Percentiles rank a stretch among this genome's conserved stretches.
Evolutionary conservation across 2,113 vertebrate species (phyloP).

Genomic region (Pantherophis guttatus): DNA sequence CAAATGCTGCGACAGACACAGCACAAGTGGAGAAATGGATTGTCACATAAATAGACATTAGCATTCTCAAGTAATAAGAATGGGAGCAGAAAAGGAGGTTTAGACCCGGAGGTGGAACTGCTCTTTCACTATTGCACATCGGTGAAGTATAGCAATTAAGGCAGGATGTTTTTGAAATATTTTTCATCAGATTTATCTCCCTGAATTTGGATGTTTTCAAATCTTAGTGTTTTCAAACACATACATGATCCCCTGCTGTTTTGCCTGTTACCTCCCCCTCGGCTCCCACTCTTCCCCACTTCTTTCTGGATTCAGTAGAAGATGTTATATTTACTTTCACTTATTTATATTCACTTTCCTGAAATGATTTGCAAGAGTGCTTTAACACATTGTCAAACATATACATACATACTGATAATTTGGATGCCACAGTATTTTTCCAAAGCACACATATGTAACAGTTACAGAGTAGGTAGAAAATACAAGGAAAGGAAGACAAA

Average conservation of each 20-base stretch:
- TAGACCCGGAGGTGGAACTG: slow-evolving; percentile 6
- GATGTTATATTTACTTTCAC: not conserved
- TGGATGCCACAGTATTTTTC: not conserved
- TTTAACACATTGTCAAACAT: not conserved
- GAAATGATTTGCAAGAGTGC: not conserved
- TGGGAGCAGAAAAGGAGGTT: slow-evolving; percentile 17
- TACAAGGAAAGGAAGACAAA: not conserved
- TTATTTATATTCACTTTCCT: not conserved
- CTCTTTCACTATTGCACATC: not conserved
- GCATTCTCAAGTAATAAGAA: slow-evolving; percentile 33
- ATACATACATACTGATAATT: not conserved
- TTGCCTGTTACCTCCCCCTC: not conserved
- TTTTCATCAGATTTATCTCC: not conserved
- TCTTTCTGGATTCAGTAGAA: not conserved
- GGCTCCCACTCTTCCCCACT: not conserved
- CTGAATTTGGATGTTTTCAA: not conserved
- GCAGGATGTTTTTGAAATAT: not conserved
- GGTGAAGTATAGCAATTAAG: not conserved
- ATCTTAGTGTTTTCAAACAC: not conserved
- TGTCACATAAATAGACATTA: slow-evolving; percentile 24
- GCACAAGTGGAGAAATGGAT: slow-evolving; percentile 32
- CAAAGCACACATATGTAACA: not conserved
- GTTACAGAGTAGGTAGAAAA: not conserved
- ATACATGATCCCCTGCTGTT: not conserved
- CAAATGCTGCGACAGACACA: slow-evolving; percentile 19